Percentiles rank a stretch among this genome's conserved stretches.
Conservation (phyloP, 2,888 invertebrate genomes). For the Leucophenga montana region DNA sequence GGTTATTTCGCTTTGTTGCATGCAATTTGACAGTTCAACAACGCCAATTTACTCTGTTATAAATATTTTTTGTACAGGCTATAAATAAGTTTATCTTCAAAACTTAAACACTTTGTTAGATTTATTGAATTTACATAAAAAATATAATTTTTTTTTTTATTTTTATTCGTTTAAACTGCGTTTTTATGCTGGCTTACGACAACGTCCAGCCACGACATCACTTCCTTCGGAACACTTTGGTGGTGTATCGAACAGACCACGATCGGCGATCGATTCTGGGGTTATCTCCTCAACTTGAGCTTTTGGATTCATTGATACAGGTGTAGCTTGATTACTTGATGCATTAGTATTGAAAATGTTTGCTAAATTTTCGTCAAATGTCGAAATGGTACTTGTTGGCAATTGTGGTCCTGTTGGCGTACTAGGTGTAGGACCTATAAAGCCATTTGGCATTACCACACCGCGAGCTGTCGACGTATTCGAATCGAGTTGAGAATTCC, state of each 20-base stretch:
- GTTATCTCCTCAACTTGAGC: neutral
- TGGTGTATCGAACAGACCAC: conserved; percentile 48
- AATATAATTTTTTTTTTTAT: conserved; percentile 15
- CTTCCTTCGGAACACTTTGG: conserved; percentile 47
- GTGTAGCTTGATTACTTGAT: neutral
- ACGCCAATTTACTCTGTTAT: too few relatives aligned
- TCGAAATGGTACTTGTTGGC: neutral
- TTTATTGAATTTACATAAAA: neutral
- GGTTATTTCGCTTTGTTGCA: too few relatives aligned
- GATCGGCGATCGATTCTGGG: conserved; percentile 31
- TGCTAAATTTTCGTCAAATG: conserved; percentile 18
- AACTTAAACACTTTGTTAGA: neutral
- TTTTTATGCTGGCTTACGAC: conserved; percentile 51
- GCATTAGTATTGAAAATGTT: conserved; percentile 43
- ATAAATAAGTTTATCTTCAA: too few relatives aligned
- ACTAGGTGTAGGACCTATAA: neutral
- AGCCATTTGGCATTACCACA: too few relatives aligned
- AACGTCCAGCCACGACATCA: conserved; percentile 40
- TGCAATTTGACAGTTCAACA: too few relatives aligned
- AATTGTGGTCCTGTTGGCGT: too few relatives aligned
- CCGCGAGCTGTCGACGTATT: too few relatives aligned
- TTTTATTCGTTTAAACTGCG: neutral
- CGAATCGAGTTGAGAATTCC: neutral
- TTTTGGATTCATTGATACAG: neutral
- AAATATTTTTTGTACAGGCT: too few relatives aligned